Percentiles rank a stretch among this genome's conserved stretches.
These are phyloP conservation scores for Acrossocheilus wenchowensis DNA, from an alignment of 2,797 vertebrate species.

Conservation along the genomic window DNA sequence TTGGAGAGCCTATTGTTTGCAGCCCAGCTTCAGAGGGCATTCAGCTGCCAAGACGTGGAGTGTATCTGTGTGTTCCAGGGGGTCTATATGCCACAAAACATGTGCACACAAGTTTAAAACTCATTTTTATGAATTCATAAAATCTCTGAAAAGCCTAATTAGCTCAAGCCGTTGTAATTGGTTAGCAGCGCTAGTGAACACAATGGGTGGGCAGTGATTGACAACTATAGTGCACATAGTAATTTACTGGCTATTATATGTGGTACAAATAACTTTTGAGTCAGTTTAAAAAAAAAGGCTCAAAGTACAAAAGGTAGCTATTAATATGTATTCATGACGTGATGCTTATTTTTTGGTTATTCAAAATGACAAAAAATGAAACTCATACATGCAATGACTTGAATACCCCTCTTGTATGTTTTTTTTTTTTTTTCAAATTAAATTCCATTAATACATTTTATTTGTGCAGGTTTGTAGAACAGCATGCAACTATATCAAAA, in stretches of 20 bases:
- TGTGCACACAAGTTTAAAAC: conserved; percentile 69
- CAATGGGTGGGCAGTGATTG: conserved; percentile 43
- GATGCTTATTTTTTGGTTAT: background rate
- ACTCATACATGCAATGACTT: background rate
- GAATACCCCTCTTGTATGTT: background rate
- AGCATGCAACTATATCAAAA: background rate
- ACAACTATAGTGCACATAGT: background rate
- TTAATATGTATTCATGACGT: background rate
- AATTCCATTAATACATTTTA: background rate
- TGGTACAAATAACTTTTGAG: background rate
- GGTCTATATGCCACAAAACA: conserved; percentile 59
- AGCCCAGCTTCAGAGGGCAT: conserved; percentile 23
- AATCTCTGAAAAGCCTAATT: conserved; percentile 75
- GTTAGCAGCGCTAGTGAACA: conserved; percentile 43
- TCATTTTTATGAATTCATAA: conserved; percentile 70
- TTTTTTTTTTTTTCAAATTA: background rate
- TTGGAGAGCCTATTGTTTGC: conserved; percentile 68
- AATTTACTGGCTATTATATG: background rate
- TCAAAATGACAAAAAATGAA: background rate
- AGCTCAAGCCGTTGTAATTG: conserved; percentile 71
- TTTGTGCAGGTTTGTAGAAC: background rate
- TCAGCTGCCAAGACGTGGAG: conserved; percentile 31
- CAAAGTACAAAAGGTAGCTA: background rate
- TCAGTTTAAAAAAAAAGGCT: background rate
- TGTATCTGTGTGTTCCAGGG: conserved; percentile 43